phyloP scores from a whole-genome alignment of 2,113 vertebrate species.

The Bujurquina vittata region DNA sequence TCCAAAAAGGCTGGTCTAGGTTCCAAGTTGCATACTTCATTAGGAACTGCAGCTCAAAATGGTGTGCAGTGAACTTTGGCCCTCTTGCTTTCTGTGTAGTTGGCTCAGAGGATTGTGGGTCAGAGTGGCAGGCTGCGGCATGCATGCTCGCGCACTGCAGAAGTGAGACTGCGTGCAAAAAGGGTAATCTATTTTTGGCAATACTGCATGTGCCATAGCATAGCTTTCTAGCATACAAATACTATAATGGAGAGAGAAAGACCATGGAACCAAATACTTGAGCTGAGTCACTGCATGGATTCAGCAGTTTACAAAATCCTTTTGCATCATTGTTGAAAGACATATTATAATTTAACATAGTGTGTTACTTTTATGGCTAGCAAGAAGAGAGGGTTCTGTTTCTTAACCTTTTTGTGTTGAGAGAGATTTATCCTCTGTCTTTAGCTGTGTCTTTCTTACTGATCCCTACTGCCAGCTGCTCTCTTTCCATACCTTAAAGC shows the following conservation, averaged over 20 bases:
- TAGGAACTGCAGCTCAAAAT: not conserved
- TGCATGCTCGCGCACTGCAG: not conserved
- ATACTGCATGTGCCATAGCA: not conserved
- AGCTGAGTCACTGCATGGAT: not conserved
- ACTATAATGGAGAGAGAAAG: not conserved
- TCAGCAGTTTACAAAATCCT: not conserved
- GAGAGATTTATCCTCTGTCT: slow-evolving; percentile 63
- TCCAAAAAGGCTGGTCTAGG: not conserved
- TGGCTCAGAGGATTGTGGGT: not conserved
- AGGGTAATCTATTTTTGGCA: not conserved
- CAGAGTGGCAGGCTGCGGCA: not conserved
- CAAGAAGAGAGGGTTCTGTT: not conserved
- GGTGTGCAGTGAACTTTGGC: not conserved
- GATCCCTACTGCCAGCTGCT: slow-evolving; percentile 75
- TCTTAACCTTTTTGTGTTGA: slow-evolving; percentile 9
- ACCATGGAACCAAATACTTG: not conserved
- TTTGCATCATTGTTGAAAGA: not conserved
- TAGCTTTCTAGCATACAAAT: slow-evolving; percentile 2
- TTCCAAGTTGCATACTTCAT: not conserved
- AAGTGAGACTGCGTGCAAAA: slow-evolving; percentile 11
- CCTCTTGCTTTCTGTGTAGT: not conserved
- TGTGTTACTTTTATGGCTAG: slow-evolving; percentile 9
- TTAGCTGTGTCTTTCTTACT: slow-evolving; percentile 53
- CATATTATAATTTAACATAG: not conserved
- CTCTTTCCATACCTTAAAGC: slow-evolving; percentile 72